Conservation (phyloP, 1,140 invertebrate genomes). For the Augochlora pura region DNA sequence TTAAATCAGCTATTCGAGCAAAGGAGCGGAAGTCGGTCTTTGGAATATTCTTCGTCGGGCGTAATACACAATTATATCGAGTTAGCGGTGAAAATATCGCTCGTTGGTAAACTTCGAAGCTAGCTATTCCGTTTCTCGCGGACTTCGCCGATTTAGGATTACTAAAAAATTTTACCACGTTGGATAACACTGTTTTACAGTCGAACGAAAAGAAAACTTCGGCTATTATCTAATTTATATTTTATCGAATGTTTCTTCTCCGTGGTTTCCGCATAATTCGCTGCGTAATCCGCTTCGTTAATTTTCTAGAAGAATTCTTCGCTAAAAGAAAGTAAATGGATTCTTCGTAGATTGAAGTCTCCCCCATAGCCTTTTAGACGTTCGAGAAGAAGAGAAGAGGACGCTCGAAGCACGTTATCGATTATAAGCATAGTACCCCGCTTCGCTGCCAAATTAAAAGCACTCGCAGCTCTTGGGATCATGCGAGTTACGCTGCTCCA, state of each 20-base stretch:
- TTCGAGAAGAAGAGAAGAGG: too few species aligned
- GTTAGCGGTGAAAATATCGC: background rate
- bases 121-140: background rate
- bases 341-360: too few species aligned
- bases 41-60: background rate
- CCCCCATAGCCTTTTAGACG: too few species aligned
- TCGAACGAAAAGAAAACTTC: background rate
- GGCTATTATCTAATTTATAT: background rate
- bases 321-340: too few species aligned
- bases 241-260: too few species aligned
- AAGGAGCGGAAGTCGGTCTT: constrained; percentile 55
- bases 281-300: too few species aligned
- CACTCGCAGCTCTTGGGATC: background rate
- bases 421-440: too few species aligned
- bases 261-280: too few species aligned
- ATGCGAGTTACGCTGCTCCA: background rate
- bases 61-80: constrained; percentile 2
- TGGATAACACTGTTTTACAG: background rate
- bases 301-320: too few species aligned
- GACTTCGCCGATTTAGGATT: background rate
- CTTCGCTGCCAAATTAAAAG: too few species aligned
- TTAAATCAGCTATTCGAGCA: constrained; percentile 63
- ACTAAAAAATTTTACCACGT: background rate
- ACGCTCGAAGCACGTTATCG: too few species aligned
- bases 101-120: background rate